Evolutionary conservation across 1,140 invertebrate species (phyloP).

Genomic region (Parapsyche elsis): DNA sequence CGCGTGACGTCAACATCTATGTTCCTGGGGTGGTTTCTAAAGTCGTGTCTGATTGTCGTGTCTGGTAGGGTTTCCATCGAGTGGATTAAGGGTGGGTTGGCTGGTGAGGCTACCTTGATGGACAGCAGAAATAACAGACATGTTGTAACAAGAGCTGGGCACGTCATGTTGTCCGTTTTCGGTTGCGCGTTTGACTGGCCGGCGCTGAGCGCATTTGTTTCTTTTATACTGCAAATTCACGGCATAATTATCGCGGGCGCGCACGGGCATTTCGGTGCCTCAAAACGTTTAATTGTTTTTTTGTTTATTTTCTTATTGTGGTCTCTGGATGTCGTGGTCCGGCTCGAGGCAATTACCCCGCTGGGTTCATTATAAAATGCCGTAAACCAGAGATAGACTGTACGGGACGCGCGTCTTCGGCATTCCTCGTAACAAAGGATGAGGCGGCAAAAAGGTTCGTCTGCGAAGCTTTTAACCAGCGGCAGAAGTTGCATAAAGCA

Average conservation of each 20-base stretch:
- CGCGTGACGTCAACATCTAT: slow-evolving; percentile 54
- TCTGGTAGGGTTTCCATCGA: slow-evolving; percentile 24
- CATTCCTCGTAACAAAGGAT: not conserved
- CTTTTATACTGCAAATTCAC: slow-evolving; percentile 55
- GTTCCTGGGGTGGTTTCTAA: slow-evolving; percentile 41
- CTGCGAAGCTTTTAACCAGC: not conserved
- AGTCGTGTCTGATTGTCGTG: slow-evolving; percentile 14
- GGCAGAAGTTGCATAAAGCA: too few species aligned
- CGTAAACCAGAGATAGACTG: not conserved
- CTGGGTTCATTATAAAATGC: slow-evolving; percentile 26
- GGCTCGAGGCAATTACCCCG: slow-evolving; percentile 34
- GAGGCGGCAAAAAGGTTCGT: not conserved
- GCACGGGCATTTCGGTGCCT: slow-evolving; percentile 34
- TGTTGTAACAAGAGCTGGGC: slow-evolving; percentile 15
- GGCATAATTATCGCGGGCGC: slow-evolving; percentile 41
- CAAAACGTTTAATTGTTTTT: slow-evolving; percentile 50
- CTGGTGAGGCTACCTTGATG: slow-evolving; percentile 15
- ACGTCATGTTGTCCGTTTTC: slow-evolving; percentile 44
- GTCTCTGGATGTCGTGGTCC: slow-evolving; percentile 40
- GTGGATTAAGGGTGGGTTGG: not conserved
- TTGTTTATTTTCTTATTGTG: not conserved
- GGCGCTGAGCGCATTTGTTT: slow-evolving; percentile 46
- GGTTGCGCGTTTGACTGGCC: slow-evolving; percentile 49
- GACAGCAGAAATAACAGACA: slow-evolving; percentile 20
- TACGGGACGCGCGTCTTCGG: not conserved